A percentile compares a stretch with the other conserved stretches of the same genome.
These are phyloP conservation scores for Mayetiola destructor DNA, from an alignment of 2,888 invertebrate species.

Conservation along the genomic window DNA sequence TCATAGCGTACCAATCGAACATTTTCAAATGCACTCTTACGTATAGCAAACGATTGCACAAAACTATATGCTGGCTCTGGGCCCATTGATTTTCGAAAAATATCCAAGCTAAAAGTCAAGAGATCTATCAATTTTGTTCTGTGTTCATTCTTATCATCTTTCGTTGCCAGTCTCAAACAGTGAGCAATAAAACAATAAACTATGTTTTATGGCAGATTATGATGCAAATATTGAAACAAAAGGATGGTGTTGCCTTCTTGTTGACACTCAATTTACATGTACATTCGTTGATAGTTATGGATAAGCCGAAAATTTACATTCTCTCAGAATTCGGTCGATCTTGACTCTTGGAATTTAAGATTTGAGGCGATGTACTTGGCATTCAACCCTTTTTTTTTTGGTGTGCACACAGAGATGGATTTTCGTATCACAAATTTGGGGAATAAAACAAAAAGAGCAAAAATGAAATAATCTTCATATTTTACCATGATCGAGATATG, in stretches of 20 bases:
- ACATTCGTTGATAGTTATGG: background rate
- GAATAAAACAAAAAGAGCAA: background rate
- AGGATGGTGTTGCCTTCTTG: background rate
- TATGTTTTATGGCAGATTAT: slow-evolving; percentile 12
- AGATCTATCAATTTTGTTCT: background rate
- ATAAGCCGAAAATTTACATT: background rate
- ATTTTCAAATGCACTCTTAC: no score
- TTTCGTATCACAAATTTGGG: background rate
- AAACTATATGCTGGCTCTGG: no score
- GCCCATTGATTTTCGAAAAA: slow-evolving; percentile 5
- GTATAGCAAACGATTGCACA: slow-evolving; percentile 2
- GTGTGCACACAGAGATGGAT: no score
- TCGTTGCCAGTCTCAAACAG: background rate
- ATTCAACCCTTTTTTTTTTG: no score
- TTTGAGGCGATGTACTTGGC: no score
- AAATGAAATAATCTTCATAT: background rate
- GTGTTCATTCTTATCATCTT: background rate
- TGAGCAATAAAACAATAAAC: slow-evolving; percentile 13
- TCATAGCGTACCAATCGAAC: no score
- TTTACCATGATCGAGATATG: slow-evolving; percentile 2
- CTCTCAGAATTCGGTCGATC: background rate
- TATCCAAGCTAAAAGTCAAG: background rate
- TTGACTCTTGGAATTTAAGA: no score
- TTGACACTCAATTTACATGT: background rate
- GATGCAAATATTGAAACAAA: slow-evolving; percentile 11